A percentile compares a stretch with the other conserved stretches of the same genome.
Evolutionary conservation across 1,140 invertebrate genomes (phyloP).

Genomic region (Nymphalis io): DNA sequence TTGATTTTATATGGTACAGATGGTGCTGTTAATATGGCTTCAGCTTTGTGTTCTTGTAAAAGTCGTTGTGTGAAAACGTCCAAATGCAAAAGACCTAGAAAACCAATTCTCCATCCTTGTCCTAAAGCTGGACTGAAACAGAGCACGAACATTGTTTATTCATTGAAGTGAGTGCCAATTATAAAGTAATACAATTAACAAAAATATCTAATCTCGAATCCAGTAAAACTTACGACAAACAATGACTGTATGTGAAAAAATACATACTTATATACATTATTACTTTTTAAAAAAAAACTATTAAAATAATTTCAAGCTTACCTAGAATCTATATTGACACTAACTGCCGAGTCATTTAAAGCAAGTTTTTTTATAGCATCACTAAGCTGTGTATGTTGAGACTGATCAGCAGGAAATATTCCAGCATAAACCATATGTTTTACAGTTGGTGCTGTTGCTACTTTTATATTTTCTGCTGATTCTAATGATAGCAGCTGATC

Average conservation of each 20-base stretch:
- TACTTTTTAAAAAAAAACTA: too few species aligned
- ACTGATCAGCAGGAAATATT: slow-evolving; percentile 95
- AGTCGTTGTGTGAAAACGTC: slow-evolving; percentile 97
- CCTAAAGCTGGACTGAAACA: slow-evolving; percentile 92
- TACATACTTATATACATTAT: too few species aligned
- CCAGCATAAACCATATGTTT: slow-evolving; percentile 97
- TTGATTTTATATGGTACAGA: slow-evolving; percentile 96
- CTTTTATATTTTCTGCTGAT: slow-evolving; percentile 44
- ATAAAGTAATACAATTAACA: too few species aligned
- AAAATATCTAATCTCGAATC: too few species aligned
- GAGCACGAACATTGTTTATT: neutral
- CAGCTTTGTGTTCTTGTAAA: slow-evolving; percentile 95
- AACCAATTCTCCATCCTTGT: slow-evolving; percentile 96
- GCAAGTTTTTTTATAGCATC: slow-evolving; percentile 94
- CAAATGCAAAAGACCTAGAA: slow-evolving; percentile 96
- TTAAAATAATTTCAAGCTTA: too few species aligned
- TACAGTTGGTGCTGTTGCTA: slow-evolving; percentile 47
- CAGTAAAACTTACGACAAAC: too few species aligned
- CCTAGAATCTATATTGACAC: slow-evolving; percentile 89
- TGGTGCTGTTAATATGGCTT: slow-evolving; percentile 95
- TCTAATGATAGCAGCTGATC: slow-evolving; percentile 67
- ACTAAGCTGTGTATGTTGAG: slow-evolving; percentile 87
- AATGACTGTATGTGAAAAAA: too few species aligned
- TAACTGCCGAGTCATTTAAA: slow-evolving; percentile 97
- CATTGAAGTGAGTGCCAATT: too few species aligned